Percentiles rank a stretch among this genome's conserved stretches.
phyloP scores from a whole-genome alignment of 2,797 vertebrate genomes.

The Scolopax rusticola region DNA sequence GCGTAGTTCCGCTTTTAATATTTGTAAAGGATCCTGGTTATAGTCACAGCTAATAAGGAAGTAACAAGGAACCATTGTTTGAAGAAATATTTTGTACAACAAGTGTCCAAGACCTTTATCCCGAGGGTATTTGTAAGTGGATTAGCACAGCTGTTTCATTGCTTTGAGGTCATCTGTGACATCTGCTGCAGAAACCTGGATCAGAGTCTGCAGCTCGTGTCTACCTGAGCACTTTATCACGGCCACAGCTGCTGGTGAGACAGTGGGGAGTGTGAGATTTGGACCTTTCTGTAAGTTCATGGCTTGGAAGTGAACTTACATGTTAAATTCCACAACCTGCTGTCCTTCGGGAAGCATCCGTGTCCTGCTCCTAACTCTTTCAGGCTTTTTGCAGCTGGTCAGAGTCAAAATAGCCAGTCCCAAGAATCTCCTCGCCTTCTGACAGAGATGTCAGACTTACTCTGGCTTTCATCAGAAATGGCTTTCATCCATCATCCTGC shows the following conservation, averaged over 20 bases:
- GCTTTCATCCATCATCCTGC: too few relatives aligned
- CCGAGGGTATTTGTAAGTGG: conserved; percentile 68
- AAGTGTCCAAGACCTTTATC: conserved; percentile 70
- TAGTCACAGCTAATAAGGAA: background rate
- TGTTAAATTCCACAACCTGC: background rate
- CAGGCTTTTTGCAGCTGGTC: background rate
- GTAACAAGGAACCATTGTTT: conserved; percentile 64
- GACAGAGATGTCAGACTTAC: background rate
- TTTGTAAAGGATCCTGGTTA: conserved; percentile 7
- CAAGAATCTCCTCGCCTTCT: background rate
- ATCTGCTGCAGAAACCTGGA: conserved; percentile 74
- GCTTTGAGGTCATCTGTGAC: conserved; percentile 71
- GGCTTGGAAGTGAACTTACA: background rate
- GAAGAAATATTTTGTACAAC: conserved; percentile 41
- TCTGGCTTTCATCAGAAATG: accelerated
- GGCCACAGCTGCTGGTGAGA: background rate
- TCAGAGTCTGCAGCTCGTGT: background rate
- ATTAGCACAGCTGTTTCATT: conserved; percentile 66
- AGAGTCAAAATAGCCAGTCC: background rate
- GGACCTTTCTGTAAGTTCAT: background rate
- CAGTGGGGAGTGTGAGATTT: background rate
- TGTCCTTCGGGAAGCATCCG: background rate
- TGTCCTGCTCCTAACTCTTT: background rate
- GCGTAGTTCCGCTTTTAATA: background rate
- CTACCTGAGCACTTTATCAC: conserved; percentile 2